Base-by-base conservation (phyloP, 2,888 invertebrate species). In the Agapostemon virescens region DNA sequence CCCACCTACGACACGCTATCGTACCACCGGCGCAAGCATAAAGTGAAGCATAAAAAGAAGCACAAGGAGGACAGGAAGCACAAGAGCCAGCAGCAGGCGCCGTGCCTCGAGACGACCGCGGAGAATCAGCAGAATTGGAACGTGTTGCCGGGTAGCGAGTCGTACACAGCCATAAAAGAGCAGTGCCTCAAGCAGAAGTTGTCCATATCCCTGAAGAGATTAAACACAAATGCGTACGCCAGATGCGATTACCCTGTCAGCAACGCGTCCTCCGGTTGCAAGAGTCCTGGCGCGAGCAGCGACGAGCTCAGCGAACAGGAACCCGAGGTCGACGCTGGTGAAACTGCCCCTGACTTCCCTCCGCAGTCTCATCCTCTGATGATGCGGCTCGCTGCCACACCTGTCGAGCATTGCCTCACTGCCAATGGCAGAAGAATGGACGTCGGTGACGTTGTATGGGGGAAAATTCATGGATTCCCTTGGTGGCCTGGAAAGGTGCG, bases 401-500 rank as follows among this genome's bases (percentile, higher is more conserved):
- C 94, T 13, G 93, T 95, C 4, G 93, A 93, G 17, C 94, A 94
- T 82, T 95, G 95, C 85, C 91, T 93, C 6, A 94, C 94, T 7
- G 92, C 93, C 11, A 94, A 93, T 83, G 95, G 95, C 84, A 93
- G 91, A 38, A 89, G 93, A 75, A 94, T 96, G 88, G 93, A 95
- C 26, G 95, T 95, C 0, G 97, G 97, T 0, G 97, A 97, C 92
- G 95, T 97, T 70, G 96, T 97, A 6, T 97, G 97, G 97, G 97
- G 97, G 0, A 97, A 97, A 92, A 95, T 97, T 66, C 95, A 95
- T 82, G 97, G 97, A 1, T 97, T 97, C 90, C 97, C 97, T 0
- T 97, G 97, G 97, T 97, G 97, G 97, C 97, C 97, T 0, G 97
- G 96, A 26, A 95, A 96, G 92, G 96, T 96, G 78, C 74, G 85